Base-by-base conservation (phyloP, 2,113 vertebrate genomes). In the Atractosteus spatula region DNA sequence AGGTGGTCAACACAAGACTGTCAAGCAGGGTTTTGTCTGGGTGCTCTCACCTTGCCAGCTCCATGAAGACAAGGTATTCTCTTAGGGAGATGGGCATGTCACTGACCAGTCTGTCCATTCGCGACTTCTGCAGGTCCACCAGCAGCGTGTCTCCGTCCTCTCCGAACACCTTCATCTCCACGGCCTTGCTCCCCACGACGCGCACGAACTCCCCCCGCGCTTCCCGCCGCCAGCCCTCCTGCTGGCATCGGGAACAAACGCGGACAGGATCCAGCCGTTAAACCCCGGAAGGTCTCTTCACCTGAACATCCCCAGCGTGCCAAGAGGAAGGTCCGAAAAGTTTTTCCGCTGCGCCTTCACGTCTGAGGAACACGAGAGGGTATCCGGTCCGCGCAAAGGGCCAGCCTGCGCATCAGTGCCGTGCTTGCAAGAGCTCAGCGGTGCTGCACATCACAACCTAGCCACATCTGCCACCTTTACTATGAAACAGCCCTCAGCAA, bases 111-210 rank as follows among this genome's bases (percentile, higher is more conserved):
- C 90, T 90, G 78, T 88, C 90, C 80, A 86, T 78, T 3, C 91
- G 82, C 66, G 87, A 84, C 79, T 96, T 97, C 75, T 83, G 92
- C 54, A 99, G 90, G 85, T 99, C 96, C 79, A 99, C 97, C 84
- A 97, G 82, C 70, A 98, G 86, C 7, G 87, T 75, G 45, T 89
- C 91, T 80, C 87, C 71, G 55, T 97, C 94, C 81, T 94, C 85
- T 80, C 90, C 83, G 74, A 94, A 85, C 69, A 88, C 55, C 55
- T 83, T 82, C 96, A 98, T 95, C 79, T 90, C 83, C 76, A 97
- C 90, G 16, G 87, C 80, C 71, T 91, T 90, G 12, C 91, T 88
- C 69, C 93, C 91, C 16, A 96, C 88, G 82, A 96, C 86, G 72
- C 43, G 84, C 73, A 81, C 76, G 85, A 98, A 95, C 70, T 87